Evolutionary conservation across 1,140 invertebrate species (phyloP).

Genomic region (Heliothis subflexa): DNA sequence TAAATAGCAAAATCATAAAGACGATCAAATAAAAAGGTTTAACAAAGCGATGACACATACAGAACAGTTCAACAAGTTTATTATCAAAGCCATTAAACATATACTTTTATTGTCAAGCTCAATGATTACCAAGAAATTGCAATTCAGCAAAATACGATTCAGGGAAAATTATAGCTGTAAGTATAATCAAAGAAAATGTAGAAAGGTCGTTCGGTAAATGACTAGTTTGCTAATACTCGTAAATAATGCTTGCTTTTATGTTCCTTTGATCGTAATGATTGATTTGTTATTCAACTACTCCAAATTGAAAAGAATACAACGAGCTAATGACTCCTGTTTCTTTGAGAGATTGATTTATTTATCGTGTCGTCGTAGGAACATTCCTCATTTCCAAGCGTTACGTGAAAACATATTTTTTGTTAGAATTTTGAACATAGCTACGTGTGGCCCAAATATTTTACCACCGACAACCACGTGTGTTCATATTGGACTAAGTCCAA

Average conservation of each 20-base stretch:
- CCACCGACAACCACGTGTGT: background rate
- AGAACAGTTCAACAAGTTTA: constrained; percentile 20
- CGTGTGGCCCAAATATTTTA: constrained; percentile 22
- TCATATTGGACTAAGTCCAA: constrained; percentile 19
- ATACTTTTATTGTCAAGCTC: background rate
- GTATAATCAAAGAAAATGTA: constrained; percentile 16
- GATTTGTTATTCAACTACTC: constrained; percentile 4
- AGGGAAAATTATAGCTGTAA: background rate
- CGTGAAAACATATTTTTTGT: background rate
- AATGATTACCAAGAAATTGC: constrained; percentile 16
- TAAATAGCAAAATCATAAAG: constrained; percentile 11
- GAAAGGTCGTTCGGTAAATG: constrained; percentile 1
- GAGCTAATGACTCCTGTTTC: background rate
- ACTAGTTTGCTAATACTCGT: background rate
- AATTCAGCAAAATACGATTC: constrained; percentile 18
- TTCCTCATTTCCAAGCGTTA: background rate
- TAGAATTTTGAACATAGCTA: background rate
- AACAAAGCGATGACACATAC: constrained; percentile 6
- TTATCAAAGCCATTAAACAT: background rate
- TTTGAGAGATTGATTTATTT: background rate
- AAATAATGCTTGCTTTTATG: background rate
- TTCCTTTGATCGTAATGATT: background rate
- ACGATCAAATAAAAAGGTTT: constrained; percentile 5
- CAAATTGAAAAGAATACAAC: background rate
- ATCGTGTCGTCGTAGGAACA: background rate